These are phyloP conservation scores for Hylaea fasciaria DNA, from an alignment of 2,888 invertebrate genomes.

Conservation along the genomic window DNA sequence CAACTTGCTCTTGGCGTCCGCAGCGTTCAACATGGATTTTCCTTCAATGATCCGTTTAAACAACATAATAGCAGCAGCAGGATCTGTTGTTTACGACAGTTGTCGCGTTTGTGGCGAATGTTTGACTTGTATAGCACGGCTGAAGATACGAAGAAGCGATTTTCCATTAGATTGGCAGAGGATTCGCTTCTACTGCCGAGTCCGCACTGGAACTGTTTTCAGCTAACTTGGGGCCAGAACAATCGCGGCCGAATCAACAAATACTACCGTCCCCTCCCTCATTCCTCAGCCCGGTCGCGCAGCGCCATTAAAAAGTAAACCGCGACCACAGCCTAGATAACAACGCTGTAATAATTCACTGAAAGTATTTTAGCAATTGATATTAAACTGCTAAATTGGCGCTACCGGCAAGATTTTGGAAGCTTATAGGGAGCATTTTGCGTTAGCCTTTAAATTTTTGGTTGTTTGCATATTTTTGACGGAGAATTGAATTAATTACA, in stretches of 20 bases:
- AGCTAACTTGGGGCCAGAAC: slow-evolving; percentile 33
- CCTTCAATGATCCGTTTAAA: slow-evolving; percentile 85
- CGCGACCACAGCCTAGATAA: slow-evolving; percentile 58
- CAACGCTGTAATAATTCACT: slow-evolving; percentile 26
- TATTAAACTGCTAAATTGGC: neutral
- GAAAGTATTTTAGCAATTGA: neutral
- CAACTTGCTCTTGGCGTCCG: slow-evolving; percentile 58
- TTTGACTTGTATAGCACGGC: slow-evolving; percentile 76
- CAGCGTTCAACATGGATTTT: slow-evolving; percentile 82
- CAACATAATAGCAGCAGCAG: slow-evolving; percentile 82
- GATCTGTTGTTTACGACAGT: slow-evolving; percentile 80
- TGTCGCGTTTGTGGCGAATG: slow-evolving; percentile 77
- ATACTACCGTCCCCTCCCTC: slow-evolving; percentile 45
- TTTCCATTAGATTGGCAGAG: slow-evolving; percentile 83
- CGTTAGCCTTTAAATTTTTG: neutral
- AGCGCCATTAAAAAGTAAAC: slow-evolving; percentile 49
- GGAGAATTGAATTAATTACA: neutral
- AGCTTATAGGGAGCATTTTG: neutral
- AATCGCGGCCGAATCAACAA: slow-evolving; percentile 58
- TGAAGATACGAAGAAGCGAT: slow-evolving; percentile 73
- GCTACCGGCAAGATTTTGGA: neutral
- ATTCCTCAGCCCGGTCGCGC: slow-evolving; percentile 30
- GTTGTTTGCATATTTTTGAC: neutral
- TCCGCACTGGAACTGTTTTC: slow-evolving; percentile 60
- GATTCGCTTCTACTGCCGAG: slow-evolving; percentile 74